Conservation (phyloP, 2,797 vertebrate species). For the Melanotaenia boesemani region DNA sequence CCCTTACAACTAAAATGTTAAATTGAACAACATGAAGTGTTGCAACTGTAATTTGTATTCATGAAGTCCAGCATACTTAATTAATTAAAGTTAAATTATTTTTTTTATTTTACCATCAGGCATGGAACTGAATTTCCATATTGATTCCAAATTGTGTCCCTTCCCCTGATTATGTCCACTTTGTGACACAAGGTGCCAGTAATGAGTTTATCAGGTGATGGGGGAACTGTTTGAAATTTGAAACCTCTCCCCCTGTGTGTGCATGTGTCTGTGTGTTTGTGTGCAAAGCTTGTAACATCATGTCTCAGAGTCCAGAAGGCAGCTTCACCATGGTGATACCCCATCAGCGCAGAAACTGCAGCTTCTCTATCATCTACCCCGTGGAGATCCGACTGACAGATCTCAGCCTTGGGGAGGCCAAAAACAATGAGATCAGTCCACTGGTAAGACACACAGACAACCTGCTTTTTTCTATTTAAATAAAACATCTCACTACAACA, state of each 20-base stretch:
- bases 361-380: constrained; percentile 97
- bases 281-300: constrained; percentile 92
- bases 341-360: constrained; percentile 93
- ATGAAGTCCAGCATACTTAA: constrained; percentile 22
- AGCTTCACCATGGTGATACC: constrained; percentile 94
- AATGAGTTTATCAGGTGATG: constrained; percentile 68
- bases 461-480: not conserved
- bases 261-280: constrained; percentile 40
- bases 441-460: constrained; percentile 54
- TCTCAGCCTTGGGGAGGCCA: constrained; percentile 88
- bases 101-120: constrained; percentile 61
- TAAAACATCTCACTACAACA: not conserved
- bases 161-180: constrained; percentile 65
- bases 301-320: constrained; percentile 94
- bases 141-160: constrained; percentile 59
- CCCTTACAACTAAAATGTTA: constrained; percentile 15
- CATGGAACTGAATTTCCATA: constrained; percentile 59
- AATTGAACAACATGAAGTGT: constrained; percentile 48
- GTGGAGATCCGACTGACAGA: constrained; percentile 92
- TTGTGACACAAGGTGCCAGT: constrained; percentile 65
- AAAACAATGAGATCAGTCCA: constrained; percentile 76
- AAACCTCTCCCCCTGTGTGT: constrained; percentile 45
- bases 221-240: constrained; percentile 58
- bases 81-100: not conserved
- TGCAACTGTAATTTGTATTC: constrained; percentile 43